phyloP scores from a whole-genome alignment of 2,888 invertebrate genomes.

The Hoplodrina ambigua region DNA sequence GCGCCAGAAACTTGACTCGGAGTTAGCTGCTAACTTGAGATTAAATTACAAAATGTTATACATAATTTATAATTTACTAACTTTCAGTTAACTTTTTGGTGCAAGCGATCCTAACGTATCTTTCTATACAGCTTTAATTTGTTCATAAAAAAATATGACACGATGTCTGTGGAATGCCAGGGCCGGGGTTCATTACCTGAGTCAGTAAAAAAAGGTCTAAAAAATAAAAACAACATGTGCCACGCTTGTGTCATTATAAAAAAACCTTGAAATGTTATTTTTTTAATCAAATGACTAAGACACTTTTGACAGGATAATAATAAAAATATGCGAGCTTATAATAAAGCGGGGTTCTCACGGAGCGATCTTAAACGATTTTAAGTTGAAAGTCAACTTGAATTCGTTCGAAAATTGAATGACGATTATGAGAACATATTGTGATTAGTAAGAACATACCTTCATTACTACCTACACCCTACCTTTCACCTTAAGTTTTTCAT shows the following conservation, averaged over 20 bases:
- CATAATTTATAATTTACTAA: background rate
- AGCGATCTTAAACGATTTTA: background rate
- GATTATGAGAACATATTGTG: no score
- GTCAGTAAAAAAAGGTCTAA: constrained; percentile 10
- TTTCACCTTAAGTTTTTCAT: no score
- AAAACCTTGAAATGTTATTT: constrained; percentile 8
- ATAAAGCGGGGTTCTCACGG: constrained; percentile 9
- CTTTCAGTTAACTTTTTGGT: background rate
- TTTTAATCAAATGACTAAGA: constrained; percentile 10
- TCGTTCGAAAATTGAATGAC: no score
- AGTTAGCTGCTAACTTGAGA: no score
- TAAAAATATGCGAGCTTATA: no score
- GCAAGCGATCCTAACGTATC: background rate
- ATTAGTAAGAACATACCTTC: no score
- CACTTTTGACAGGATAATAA: constrained; percentile 2
- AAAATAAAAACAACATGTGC: background rate
- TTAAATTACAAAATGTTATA: no score
- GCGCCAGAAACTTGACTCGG: background rate
- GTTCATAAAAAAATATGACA: background rate
- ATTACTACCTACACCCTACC: no score
- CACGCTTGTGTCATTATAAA: background rate
- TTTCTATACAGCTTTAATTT: background rate
- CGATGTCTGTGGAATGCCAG: constrained; percentile 20
- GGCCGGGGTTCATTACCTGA: constrained; percentile 16
- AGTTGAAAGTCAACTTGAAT: background rate